phyloP scores from a whole-genome alignment of 2,888 invertebrate genomes.

The Eristalis tenax region DNA sequence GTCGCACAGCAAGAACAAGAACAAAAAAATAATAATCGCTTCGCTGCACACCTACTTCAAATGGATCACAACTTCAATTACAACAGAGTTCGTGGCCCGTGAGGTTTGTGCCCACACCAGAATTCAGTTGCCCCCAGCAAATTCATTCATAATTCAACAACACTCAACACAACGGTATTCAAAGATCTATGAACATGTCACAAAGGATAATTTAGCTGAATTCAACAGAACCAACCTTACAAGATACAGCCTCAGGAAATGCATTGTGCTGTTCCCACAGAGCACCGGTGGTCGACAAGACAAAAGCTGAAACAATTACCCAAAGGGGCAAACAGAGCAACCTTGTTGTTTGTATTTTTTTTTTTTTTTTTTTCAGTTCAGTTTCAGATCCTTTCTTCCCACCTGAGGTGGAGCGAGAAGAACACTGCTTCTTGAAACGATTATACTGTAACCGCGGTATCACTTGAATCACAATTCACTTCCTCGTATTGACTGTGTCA shows the following conservation, averaged over 20 bases:
- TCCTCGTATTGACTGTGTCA: conserved; percentile 55
- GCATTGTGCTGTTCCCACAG: conserved; percentile 54
- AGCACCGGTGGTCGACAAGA: conserved; percentile 20
- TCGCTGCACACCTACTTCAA: background rate
- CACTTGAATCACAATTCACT: conserved; percentile 56
- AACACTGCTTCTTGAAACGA: conserved; percentile 14
- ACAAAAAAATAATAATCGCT: background rate
- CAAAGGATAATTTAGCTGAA: conserved; percentile 59
- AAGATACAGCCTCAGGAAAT: conserved; percentile 67
- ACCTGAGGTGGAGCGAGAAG: background rate
- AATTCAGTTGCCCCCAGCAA: background rate
- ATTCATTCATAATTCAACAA: conserved; percentile 57
- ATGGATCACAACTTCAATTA: conserved; percentile 28
- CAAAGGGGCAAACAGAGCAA: conserved; percentile 4
- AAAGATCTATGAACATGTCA: conserved; percentile 33
- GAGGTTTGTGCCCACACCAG: conserved; percentile 23
- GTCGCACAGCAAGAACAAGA: background rate
- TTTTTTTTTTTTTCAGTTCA: background rate
- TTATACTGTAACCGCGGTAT: conserved; percentile 46
- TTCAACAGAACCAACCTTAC: conserved; percentile 63
- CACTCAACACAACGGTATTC: conserved; percentile 40
- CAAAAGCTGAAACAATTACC: conserved; percentile 39
- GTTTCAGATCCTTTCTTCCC: conserved; percentile 2
- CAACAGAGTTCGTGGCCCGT: conserved; percentile 8
- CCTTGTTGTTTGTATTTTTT: conserved; percentile 4